phyloP scores from a whole-genome alignment of 1,140 invertebrate genomes.

The Orius insidiosus region DNA sequence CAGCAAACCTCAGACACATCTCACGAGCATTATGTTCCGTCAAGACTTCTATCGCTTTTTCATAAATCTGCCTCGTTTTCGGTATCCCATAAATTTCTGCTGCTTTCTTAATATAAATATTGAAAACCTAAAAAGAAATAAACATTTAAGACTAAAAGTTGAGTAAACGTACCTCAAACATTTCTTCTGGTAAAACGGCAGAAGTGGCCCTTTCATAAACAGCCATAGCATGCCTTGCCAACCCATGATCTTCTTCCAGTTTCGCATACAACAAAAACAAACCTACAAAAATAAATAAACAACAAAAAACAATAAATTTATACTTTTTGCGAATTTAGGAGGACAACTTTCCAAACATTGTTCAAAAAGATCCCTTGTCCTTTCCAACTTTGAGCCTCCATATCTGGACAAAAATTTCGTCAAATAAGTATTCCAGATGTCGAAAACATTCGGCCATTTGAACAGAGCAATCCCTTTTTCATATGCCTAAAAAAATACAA shows the following conservation, averaged over 20 bases:
- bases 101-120: conserved; percentile 96
- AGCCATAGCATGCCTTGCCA: conserved; percentile 92
- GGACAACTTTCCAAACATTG: conserved; percentile 95
- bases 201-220: conserved; percentile 91
- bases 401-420: conserved; percentile 93
- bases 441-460: conserved; percentile 98
- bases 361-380: conserved; percentile 95
- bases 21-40: conserved; percentile 80
- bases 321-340: conserved; percentile 79
- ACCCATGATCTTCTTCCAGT: conserved; percentile 93
- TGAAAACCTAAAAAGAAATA: conserved; percentile 62
- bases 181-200: conserved; percentile 79
- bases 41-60: conserved; percentile 91
- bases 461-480: conserved; percentile 96
- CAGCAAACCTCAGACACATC: conserved; percentile 92
- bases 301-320: conserved; percentile 17
- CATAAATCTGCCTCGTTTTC: conserved; percentile 91
- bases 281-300: conserved; percentile 29
- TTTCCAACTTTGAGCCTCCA: conserved; percentile 87
- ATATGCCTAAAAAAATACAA: conserved; percentile 72
- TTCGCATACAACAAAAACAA: conserved; percentile 95
- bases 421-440: conserved; percentile 98
- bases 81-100: conserved; percentile 95
- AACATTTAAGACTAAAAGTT: conserved; percentile 7
- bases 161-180: conserved; percentile 52